Percentiles rank a stretch among this genome's conserved stretches.
Evolutionary conservation across 1,140 invertebrate genomes (phyloP).

Genomic region (Dreissena rostriformis): DNA sequence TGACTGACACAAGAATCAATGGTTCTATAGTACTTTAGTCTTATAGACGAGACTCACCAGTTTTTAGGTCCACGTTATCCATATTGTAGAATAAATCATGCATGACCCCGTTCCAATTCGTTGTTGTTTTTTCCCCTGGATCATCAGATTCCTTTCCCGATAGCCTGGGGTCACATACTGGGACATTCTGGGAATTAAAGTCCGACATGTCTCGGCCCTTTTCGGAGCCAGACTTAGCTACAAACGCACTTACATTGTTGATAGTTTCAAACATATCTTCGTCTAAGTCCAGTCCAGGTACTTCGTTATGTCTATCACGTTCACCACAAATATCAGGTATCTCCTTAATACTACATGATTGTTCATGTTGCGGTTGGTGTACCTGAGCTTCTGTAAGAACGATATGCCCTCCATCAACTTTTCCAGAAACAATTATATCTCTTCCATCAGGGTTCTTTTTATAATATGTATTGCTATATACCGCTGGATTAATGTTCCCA

Average conservation of each 20-base stretch:
- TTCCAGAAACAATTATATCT: not conserved
- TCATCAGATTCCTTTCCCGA: not conserved
- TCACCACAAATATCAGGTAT: not conserved
- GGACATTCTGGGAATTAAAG: not conserved
- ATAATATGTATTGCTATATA: not conserved
- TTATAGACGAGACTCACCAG: not conserved
- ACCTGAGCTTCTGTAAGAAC: not conserved
- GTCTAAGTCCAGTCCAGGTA: not conserved
- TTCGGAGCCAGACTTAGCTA: not conserved
- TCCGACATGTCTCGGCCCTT: constrained; percentile 29
- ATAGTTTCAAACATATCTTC: constrained; percentile 32
- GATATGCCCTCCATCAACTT: not conserved
- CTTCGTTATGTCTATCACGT: not conserved
- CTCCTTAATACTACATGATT: not conserved
- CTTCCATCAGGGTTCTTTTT: not conserved
- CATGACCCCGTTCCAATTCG: constrained; percentile 45
- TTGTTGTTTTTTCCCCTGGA: not conserved
- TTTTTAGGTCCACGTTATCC: constrained; percentile 42
- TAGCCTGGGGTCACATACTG: too few relatives aligned
- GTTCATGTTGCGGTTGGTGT: too few relatives aligned
- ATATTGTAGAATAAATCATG: constrained; percentile 52
- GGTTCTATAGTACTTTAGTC: too few relatives aligned
- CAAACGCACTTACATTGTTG: constrained; percentile 45
- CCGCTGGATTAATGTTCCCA: not conserved
- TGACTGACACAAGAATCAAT: too few relatives aligned